Percentiles rank a stretch among this genome's conserved stretches.
Evolutionary conservation across 2,113 vertebrate species (phyloP).

Genomic region (Apteryx mantelli): DNA sequence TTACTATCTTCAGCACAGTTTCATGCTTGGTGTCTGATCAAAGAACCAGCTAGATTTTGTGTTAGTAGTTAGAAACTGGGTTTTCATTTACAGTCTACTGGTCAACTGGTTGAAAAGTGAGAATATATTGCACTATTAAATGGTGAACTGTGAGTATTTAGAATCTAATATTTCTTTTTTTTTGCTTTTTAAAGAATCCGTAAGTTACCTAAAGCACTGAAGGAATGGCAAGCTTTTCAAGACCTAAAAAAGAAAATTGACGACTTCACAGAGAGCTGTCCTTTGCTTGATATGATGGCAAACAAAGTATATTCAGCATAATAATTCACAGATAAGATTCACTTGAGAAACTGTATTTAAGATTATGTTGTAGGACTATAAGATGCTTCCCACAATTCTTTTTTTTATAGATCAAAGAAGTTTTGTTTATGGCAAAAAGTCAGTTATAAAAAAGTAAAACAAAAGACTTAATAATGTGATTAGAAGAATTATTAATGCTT

Average conservation of each 20-base stretch:
- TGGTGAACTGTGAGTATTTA: background rate
- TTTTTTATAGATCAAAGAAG: background rate
- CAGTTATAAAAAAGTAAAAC: background rate
- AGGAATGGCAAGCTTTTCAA: conserved; percentile 85
- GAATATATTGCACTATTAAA: background rate
- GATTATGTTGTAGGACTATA: background rate
- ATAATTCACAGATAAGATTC: conserved; percentile 13
- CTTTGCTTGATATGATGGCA: conserved; percentile 87
- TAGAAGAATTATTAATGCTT: background rate
- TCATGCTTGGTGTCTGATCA: background rate
- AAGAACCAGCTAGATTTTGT: background rate
- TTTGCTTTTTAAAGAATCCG: conserved; percentile 73
- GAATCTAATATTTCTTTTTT: background rate
- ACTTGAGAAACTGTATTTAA: background rate
- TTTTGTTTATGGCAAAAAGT: background rate
- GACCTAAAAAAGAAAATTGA: conserved; percentile 85
- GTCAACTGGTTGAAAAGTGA: background rate
- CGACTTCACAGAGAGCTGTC: conserved; percentile 85
- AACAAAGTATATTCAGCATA: conserved; percentile 77
- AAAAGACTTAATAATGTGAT: background rate
- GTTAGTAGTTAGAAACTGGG: background rate
- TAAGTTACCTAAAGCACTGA: conserved; percentile 84
- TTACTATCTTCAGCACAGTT: background rate
- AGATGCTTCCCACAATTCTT: background rate
- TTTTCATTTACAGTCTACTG: background rate